Evolutionary conservation across 2,888 invertebrate species (phyloP), one percentile per base, ranked within the genome.

Genomic region (Heteropelma amictum): DNA sequence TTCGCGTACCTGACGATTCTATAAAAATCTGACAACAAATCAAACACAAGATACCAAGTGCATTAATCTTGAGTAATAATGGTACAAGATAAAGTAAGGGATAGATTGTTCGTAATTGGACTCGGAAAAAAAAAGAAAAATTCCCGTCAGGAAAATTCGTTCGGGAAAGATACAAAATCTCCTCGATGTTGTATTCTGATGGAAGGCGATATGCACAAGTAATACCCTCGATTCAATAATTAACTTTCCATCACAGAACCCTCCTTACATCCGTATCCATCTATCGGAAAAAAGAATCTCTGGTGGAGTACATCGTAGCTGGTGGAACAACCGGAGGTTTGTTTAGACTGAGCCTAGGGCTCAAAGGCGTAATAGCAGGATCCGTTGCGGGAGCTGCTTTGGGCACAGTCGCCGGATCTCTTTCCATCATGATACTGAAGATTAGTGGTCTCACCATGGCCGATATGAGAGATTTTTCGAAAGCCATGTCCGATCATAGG

Each of bases 331-430:
- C 94, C 0, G 95, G 96, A 0, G 90, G 91, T 0, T 12, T 93
- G 3, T 95, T 93, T 84, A 95, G 94, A 89, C 86, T 92, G 0
- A 92, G 92, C 80, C 85, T 94, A 83, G 96, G 96, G 0, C 86
- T 94, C 1, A 91, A 92, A 58, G 95, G 93, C 3, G 91, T 93
- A 86, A 78, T 93, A 2, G 93, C 94, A 33, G 96, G 96, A 5
- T 92, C 91, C 42, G 88, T 91, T 12, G 83, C 95, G 85, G 96
- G 95, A 56, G 89, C 91, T 4, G 82, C 86, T 1, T 84, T 95
- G 64, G 95, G 95, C 56, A 84, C 91, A 0, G 38, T 93, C 1
- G 93, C 91, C 51, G 95, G 95, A 1, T 74, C 86, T 2, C 56
- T 89, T 0, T 92, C 94, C 2, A 71, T 93, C 64, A 86, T 89